phyloP scores from a whole-genome alignment of 2,113 vertebrate species.

The Microtus richardsoni region DNA sequence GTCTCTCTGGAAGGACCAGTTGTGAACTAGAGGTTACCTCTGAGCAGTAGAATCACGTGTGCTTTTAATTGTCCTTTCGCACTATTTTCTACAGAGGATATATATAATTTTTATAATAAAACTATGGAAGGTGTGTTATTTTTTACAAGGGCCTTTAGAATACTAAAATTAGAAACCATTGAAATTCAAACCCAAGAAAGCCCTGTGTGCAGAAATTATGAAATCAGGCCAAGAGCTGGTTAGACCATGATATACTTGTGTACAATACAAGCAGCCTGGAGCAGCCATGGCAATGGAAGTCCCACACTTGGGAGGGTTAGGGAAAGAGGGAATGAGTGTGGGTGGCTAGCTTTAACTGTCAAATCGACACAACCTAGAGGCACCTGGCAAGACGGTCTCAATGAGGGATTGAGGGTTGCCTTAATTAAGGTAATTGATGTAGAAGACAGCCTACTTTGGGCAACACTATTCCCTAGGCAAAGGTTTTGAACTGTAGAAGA shows the following conservation, averaged over 20 bases:
- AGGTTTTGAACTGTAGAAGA: neutral
- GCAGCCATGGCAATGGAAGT: neutral
- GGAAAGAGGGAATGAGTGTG: neutral
- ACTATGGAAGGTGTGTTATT: neutral
- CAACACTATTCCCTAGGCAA: neutral
- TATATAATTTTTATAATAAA: constrained; percentile 3
- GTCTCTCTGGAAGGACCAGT: neutral
- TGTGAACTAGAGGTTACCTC: neutral
- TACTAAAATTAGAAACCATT: neutral
- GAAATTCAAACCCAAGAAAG: neutral
- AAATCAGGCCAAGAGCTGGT: neutral
- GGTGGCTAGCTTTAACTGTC: neutral
- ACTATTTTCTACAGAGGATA: neutral
- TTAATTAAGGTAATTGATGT: neutral
- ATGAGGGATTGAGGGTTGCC: no score
- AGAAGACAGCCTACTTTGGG: neutral
- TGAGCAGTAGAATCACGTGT: neutral
- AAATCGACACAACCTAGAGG: neutral
- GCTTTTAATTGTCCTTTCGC: neutral
- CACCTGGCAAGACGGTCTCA: neutral
- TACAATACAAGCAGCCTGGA: neutral
- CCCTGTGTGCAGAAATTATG: neutral
- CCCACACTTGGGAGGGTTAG: neutral
- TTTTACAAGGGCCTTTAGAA: neutral
- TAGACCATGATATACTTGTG: neutral